Evolutionary conservation across 1,140 invertebrate genomes (phyloP), one percentile per base, ranked within the genome.

Genomic region (Musca vetustissima): DNA sequence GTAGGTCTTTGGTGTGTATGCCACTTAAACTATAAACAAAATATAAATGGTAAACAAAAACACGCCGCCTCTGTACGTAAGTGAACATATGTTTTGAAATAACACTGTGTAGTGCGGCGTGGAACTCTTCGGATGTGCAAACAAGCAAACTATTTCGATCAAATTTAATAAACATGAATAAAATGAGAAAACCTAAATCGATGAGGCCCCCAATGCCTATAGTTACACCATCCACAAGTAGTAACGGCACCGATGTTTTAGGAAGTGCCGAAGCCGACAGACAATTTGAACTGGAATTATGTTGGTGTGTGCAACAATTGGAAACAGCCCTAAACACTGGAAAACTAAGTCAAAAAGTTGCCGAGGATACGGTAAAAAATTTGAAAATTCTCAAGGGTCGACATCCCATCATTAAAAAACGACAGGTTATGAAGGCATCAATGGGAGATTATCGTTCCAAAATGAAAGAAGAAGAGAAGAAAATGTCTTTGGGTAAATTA

Each of bases 291-390:
- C 70, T 90, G 19, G 90, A 92, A 77, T 77, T 92, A 19, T 90
- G 87, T 74, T 92, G 90, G 90, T 92, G 90, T 73, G 89, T 92
- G 65, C 89, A 91, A 73, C 89, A 91, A 70, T 76, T 92, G 59
- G 86, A 92, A 78, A 79, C 72, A 25, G 84, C 84, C 8, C 80
- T 92, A 32, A 74, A 75, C 15, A 84, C 84, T 15, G 86, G 86
- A 49, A 91, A 90, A 74, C 82, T 90, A 21, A 85, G 84, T 59
- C 84, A 87, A 86, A 90, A 85, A 76, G 86, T 88, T 89, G 88
- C 84, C 8, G 86, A 88, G 74, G 87, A 89, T 70, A 83, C 86
- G 36, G 84, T 79, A 66, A 91, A 89, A 78, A 85, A 87, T 48
- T 72, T 92, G 47, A 88, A 88, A 72, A 83, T 86, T 14, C 80